Evolutionary conservation across 2,888 invertebrate species (phyloP).

Genomic region (Tanytarsus gracilentus): DNA sequence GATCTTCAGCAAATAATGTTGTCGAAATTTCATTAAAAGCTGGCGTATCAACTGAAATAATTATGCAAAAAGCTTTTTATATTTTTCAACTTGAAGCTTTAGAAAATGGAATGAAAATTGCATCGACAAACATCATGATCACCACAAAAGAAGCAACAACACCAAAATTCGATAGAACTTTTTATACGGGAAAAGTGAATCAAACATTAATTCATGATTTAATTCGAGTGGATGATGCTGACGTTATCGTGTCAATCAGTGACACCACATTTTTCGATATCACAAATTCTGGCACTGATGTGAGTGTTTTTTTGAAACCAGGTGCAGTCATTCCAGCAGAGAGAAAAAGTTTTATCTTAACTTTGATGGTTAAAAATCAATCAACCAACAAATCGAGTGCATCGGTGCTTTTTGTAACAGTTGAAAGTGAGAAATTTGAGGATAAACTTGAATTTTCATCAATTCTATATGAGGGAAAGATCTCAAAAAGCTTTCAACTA

Average conservation of each 20-base stretch:
- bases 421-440: neutral
- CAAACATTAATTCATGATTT: neutral
- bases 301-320: too few relatives aligned
- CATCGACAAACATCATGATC: neutral
- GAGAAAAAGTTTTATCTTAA: too few relatives aligned
- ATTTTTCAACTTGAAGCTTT: neutral
- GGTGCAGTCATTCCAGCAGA: too few relatives aligned
- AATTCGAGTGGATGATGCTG: neutral
- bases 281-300: too few relatives aligned
- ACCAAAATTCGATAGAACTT: slow-evolving; percentile 1
- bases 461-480: neutral
- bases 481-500: neutral
- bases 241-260: neutral
- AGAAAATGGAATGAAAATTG: neutral
- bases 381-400: too few relatives aligned
- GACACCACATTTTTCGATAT: too few relatives aligned
- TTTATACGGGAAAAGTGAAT: neutral
- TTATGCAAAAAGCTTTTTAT: neutral
- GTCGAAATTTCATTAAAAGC: neutral
- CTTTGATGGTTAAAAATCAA: too few relatives aligned
- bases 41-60: neutral
- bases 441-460: neutral
- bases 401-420: neutral
- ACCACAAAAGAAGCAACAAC: neutral
- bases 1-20: neutral